Conservation (phyloP, 2,113 vertebrate species). For the Orientallactaga bullata region DNA sequence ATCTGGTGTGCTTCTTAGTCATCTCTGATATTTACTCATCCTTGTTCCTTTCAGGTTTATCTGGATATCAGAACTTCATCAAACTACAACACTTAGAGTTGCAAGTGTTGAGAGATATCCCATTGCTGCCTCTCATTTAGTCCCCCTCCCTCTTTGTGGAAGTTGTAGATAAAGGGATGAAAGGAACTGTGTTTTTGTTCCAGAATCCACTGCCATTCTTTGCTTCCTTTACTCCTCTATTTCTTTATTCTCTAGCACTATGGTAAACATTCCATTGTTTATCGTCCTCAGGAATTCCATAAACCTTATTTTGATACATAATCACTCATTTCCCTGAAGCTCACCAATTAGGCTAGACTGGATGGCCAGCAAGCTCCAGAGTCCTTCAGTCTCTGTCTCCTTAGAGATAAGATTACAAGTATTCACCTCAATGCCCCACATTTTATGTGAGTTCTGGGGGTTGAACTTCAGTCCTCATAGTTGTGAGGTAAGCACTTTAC, state of each 20-base stretch:
- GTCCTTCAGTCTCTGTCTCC: too few species aligned
- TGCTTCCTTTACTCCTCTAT: background rate
- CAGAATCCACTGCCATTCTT: background rate
- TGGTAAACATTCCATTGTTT: too few species aligned
- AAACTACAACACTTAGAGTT: background rate
- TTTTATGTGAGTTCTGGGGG: too few species aligned
- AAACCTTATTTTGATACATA: too few species aligned
- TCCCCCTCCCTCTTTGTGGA: background rate
- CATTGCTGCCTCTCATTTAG: background rate
- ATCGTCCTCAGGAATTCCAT: too few species aligned
- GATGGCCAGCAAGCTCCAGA: too few species aligned
- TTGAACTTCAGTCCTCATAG: too few species aligned
- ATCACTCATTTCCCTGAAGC: too few species aligned
- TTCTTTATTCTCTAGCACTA: background rate
- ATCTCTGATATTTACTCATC: background rate
- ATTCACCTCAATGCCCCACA: too few species aligned
- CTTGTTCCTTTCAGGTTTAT: slow-evolving; percentile 10
- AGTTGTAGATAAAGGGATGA: background rate
- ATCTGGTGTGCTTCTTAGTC: background rate
- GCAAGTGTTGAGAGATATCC: background rate
- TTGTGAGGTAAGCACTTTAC: too few species aligned
- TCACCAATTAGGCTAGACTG: too few species aligned
- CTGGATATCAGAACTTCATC: slow-evolving; percentile 31
- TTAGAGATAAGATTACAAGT: too few species aligned
- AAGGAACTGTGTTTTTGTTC: background rate